phyloP scores from a whole-genome alignment of 1,140 invertebrate genomes.

The Drosophila bocqueti region DNA sequence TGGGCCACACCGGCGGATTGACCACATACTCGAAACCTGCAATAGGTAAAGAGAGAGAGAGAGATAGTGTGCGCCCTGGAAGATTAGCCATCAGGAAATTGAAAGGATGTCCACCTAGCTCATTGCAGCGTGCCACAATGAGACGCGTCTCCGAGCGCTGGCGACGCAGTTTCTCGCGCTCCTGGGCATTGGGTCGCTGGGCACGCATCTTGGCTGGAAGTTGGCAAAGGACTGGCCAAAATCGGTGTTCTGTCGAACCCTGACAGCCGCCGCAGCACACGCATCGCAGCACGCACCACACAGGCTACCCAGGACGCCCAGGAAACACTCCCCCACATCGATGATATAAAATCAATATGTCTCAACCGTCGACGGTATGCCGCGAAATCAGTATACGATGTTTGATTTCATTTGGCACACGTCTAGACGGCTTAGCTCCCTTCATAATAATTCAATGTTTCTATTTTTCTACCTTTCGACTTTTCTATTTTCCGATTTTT shows the following conservation, averaged over 20 bases:
- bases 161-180: conserved; percentile 67
- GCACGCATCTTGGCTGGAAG: conserved; percentile 65
- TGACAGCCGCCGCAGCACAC: conserved; percentile 42
- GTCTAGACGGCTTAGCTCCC: conserved; percentile 48
- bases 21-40: conserved; percentile 80
- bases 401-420: conserved; percentile 55
- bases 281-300: conserved; percentile 44
- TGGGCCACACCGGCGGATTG: conserved; percentile 63
- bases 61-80: neutral
- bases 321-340: conserved; percentile 9
- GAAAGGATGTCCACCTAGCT: conserved; percentile 29
- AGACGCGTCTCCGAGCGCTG: conserved; percentile 68
- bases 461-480: conserved; percentile 25
- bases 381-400: conserved; percentile 46
- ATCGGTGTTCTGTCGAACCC: conserved; percentile 38
- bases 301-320: neutral
- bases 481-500: neutral
- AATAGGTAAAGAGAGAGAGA: neutral
- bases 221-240: conserved; percentile 31
- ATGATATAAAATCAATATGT: conserved; percentile 67
- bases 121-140: conserved; percentile 48
- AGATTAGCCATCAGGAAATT: neutral
- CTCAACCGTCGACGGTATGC: conserved; percentile 44
- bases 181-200: conserved; percentile 61
- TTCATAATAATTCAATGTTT: conserved; percentile 50